A percentile compares a stretch with the other conserved stretches of the same genome.
These are phyloP conservation scores for Atta cephalotes DNA, from an alignment of 1,140 invertebrate genomes.

Conservation along the genomic window DNA sequence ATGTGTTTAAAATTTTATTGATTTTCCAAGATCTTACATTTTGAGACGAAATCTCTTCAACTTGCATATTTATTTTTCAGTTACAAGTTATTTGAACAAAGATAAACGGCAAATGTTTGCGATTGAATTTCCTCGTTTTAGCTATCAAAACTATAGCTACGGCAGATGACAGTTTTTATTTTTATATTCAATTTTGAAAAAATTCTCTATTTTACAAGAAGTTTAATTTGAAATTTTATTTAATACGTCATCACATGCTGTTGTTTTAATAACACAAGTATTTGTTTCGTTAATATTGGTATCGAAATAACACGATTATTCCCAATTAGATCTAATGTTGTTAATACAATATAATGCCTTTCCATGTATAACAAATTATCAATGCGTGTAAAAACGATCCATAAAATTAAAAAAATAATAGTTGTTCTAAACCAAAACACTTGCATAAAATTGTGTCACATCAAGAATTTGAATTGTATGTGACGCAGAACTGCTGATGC, in stretches of 20 bases:
- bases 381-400: not conserved
- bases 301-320: not conserved
- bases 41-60: not conserved
- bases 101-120: not conserved
- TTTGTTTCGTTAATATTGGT: not conserved
- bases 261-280: not conserved
- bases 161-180: not conserved
- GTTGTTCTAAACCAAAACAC: not conserved
- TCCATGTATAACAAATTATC: not conserved
- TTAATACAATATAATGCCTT: not conserved
- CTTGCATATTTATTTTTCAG: not conserved
- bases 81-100: not conserved
- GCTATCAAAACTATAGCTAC: not conserved
- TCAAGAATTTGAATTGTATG: constrained; percentile 5
- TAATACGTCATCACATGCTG: not conserved
- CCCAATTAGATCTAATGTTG: not conserved
- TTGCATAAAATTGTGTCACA: constrained; percentile 20
- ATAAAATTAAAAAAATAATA: not conserved
- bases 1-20: not conserved
- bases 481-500: constrained; percentile 3
- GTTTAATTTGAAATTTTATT: not conserved
- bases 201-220: not conserved
- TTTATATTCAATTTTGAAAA: not conserved
- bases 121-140: not conserved
- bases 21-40: not conserved